Evolutionary conservation across 2,797 vertebrate species (phyloP), one percentile per base, ranked within the genome.

Genomic region (Corythornis leucogaster): DNA sequence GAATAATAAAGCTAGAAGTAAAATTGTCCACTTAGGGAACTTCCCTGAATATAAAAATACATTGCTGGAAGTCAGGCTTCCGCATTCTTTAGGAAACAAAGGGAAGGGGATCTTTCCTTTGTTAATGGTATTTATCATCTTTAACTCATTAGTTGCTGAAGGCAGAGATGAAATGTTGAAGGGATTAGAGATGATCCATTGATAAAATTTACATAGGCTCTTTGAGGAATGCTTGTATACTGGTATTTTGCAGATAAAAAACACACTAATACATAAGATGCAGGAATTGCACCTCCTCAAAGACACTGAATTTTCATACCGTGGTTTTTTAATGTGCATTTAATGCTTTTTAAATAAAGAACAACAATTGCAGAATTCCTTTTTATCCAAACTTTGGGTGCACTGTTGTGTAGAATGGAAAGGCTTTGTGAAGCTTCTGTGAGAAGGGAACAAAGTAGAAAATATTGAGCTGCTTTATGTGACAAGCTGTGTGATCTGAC

Each of bases 71-170:
- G 85, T 81, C 89, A 63, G 79, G 84, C 76, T 92, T 94, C 86
- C 7, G 18, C 79, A n/a, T 95, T 95, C 89, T 94, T 92, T 78
- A 58, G 82, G 94, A 96, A 96, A 97, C 96, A 97, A 97, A 97
- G 96, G 95, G 85, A 95, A 93, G 86, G 38, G 24, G 24, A 95
- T 62, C 89, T 96, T 96, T 91, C 91, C 93, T 97, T 97, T 96
- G 94, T 97, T 97, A 95, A 92, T 95, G 92, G 74, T 78, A 75
- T 96, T 96, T 97, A 95, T 94, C 89, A 94, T 92, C 82, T 73
- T 97, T 97, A 97, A 96, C 94, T 97, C 96, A 93, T 97, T 95
- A 95, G 80, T 9, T 89, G 88, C 95, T 95, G 88, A 85, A 78
- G 50, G 69, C 89, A 61, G 77, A 81, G 67, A 63, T 86, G 79